These are phyloP conservation scores for Paralichthys olivaceus DNA, from an alignment of 2,113 vertebrate genomes.

Conservation along the genomic window DNA sequence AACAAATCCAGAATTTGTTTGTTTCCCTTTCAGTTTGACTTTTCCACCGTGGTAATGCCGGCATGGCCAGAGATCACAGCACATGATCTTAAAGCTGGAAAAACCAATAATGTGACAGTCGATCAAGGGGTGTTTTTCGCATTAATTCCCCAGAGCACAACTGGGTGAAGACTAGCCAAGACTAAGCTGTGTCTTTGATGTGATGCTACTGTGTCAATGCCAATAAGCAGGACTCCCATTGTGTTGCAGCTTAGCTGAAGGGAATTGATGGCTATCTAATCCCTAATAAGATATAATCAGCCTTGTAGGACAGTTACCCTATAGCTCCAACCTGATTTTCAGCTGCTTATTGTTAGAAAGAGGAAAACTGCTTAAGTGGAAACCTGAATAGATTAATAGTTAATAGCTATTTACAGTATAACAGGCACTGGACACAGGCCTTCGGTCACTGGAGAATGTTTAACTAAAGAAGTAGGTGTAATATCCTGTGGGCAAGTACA, in stretches of 20 bases:
- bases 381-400: neutral
- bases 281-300: neutral
- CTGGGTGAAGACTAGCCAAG: neutral
- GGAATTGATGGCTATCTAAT: conserved; percentile 15
- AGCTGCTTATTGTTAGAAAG: neutral
- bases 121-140: neutral
- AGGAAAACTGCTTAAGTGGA: neutral
- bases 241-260: conserved; percentile 6
- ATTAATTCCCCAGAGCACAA: neutral
- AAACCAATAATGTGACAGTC: neutral
- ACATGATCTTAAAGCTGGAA: neutral
- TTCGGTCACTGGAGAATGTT: neutral
- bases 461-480: neutral
- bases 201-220: conserved; percentile 15
- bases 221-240: conserved; percentile 19
- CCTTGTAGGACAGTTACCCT: neutral
- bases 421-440: neutral
- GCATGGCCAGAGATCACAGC: neutral
- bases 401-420: conserved; percentile 11
- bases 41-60: neutral
- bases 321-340: neutral
- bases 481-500: conserved; percentile 10
- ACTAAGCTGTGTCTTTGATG: neutral
- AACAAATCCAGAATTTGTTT: neutral
- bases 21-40: neutral